phyloP scores from a whole-genome alignment of 2,797 vertebrate genomes.

The Mycteria americana region DNA sequence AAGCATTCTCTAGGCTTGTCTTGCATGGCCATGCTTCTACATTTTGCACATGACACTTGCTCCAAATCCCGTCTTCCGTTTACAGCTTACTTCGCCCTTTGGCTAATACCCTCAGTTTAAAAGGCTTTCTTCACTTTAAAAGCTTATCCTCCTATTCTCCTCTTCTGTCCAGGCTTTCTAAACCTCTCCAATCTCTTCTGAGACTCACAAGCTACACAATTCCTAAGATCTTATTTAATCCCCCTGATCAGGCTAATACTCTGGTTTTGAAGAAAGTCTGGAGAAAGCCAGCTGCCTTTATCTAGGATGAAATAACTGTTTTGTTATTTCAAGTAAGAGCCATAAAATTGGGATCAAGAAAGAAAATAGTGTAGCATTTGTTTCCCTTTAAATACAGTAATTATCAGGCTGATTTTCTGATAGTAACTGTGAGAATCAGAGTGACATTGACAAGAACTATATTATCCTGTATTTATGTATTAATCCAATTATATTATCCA shows the following conservation, averaged over 20 bases:
- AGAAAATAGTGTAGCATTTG: not conserved
- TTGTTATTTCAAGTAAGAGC: not conserved
- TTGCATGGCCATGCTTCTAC: not conserved
- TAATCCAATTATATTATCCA: not conserved
- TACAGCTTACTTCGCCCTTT: not conserved
- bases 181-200: constrained; percentile 4
- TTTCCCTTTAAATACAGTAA: not conserved
- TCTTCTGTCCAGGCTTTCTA: not conserved
- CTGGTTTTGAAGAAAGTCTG: not conserved
- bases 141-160: not conserved
- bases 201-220: not conserved
- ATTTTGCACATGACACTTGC: not conserved
- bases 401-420: not conserved
- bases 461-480: not conserved
- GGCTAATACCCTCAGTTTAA: not conserved
- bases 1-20: not conserved
- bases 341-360: not conserved
- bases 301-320: not conserved
- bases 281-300: not conserved
- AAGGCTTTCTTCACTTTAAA: not conserved
- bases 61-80: not conserved
- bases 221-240: constrained; percentile 20
- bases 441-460: not conserved
- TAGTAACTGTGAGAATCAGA: not conserved
- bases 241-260: not conserved